Evolutionary conservation across 2,888 invertebrate genomes (phyloP), one percentile per base, ranked within the genome.

Genomic region (Mythimna albipuncta): DNA sequence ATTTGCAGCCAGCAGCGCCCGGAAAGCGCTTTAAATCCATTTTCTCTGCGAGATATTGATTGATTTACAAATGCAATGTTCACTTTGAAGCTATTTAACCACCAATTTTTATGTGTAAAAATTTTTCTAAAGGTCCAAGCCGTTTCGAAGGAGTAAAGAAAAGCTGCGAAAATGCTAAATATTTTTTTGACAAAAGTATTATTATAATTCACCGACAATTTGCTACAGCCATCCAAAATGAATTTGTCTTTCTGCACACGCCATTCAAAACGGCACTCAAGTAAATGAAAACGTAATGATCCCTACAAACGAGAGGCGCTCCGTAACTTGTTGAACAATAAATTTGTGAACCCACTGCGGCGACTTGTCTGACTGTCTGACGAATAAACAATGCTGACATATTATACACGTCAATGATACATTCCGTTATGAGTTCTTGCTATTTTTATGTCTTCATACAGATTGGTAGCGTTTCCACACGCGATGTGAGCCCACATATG

Each of bases 261-360:
- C 81, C 73, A 82, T 83, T 83, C 81, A 79, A 81, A 85, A 82
- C 64, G 75, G 83, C 85, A 85, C 85, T 85, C 85, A 79, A 77
- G 81, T 78, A 85, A 82, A 85, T 85, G 85, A 85, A 85, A 85
- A 83, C 76, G 85, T 85, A 85, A 85, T 85, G 85, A 85, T 78
- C 85, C 70, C 82, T 81, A 81, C 75, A 85, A 80, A 75, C 71
- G 81, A 72, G 81, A 80, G 75, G 75, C 52, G 77, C 72, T 78
- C 73, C 66, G 74, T 81, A 79, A 85, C 85, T 85, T 85, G 85
- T 85, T 85, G 85, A 81, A 81, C 76, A 75, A 75, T 82, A 79
- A 72, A 82, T 83, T 72, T 64, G 64, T 62, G 67, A 72, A 47
- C 71, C 62, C 68, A 21, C 64, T 75, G 75, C 64, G 81, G 69